Percentiles rank a stretch among this genome's conserved stretches.
These are phyloP conservation scores for Ursus arctos DNA, from an alignment of 2,113 vertebrate genomes.

Conservation along the genomic window DNA sequence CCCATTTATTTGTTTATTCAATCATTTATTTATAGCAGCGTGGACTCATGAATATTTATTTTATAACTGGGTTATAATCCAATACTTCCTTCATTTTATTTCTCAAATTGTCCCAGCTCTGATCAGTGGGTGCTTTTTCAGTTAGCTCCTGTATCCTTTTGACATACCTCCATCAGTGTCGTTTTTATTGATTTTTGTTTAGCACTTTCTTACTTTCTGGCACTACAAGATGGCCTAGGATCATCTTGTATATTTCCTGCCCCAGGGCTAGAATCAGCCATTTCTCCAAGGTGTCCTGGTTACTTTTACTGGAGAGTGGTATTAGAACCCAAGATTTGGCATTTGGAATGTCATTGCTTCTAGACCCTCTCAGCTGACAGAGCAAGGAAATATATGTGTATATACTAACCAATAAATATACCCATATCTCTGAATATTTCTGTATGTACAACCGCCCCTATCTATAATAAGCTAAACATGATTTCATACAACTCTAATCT, in stretches of 20 bases:
- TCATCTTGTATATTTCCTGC: neutral
- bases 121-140: neutral
- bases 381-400: neutral
- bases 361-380: slow-evolving; percentile 24
- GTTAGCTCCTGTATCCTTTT: neutral
- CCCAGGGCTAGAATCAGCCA: neutral
- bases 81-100: neutral
- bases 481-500: neutral
- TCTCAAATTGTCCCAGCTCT: neutral
- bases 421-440: neutral
- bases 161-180: neutral
- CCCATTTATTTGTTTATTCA: neutral
- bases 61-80: neutral
- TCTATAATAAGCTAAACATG: neutral
- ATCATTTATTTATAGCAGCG: neutral
- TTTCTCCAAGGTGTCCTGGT: neutral
- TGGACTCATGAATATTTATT: neutral
- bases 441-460: neutral
- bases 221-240: neutral
- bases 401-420: neutral
- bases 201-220: neutral
- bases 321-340: neutral
- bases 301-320: neutral
- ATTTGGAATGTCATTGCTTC: neutral
- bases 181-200: neutral